These are phyloP conservation scores for Bothrops jararaca DNA, from an alignment of 2,113 vertebrate species.

Conservation along the genomic window DNA sequence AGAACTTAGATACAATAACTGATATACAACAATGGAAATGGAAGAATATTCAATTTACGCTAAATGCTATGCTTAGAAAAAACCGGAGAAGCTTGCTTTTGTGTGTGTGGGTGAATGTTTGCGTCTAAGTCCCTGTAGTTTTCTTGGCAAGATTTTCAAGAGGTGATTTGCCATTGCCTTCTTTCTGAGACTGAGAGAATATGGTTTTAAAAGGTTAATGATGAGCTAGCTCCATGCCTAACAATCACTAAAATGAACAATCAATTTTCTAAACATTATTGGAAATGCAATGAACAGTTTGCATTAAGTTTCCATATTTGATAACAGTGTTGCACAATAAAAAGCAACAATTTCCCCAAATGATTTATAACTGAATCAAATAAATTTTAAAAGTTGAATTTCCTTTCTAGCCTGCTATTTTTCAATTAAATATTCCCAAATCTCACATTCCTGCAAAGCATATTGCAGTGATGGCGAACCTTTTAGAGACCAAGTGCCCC, in stretches of 20 bases:
- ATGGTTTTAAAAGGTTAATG: background rate
- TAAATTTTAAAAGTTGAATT: background rate
- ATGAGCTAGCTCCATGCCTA: background rate
- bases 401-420: background rate
- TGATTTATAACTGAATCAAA: background rate
- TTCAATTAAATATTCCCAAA: background rate
- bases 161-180: background rate
- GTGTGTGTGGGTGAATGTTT: background rate
- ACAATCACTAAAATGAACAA: background rate
- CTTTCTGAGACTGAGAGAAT: background rate
- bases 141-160: background rate
- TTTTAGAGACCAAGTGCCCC: no score
- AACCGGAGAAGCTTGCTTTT: background rate
- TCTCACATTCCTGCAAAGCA: background rate
- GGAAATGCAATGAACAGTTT: background rate
- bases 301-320: background rate
- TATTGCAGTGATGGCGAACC: background rate
- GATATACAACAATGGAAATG: background rate
- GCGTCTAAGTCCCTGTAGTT: background rate
- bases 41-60: background rate
- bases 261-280: background rate
- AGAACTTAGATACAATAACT: background rate
- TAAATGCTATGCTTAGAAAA: background rate
- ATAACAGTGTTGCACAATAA: background rate
- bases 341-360: background rate